Percentiles rank a stretch among this genome's conserved stretches.
Evolutionary conservation across 2,113 vertebrate species (phyloP).

Genomic region (Formicarius rufipectus): DNA sequence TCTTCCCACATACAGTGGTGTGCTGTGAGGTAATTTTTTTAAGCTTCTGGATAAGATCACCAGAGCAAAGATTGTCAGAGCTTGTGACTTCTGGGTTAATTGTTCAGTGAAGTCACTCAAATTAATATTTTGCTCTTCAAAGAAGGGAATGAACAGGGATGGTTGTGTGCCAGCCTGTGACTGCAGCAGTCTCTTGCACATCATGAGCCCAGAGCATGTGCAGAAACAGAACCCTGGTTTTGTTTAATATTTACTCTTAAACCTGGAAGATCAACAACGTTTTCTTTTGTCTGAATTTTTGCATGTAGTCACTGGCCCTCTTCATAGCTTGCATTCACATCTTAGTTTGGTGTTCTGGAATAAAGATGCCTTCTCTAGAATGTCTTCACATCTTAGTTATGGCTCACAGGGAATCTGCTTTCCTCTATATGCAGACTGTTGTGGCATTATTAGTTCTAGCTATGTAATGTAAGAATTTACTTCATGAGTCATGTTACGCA

Average conservation of each 20-base stretch:
- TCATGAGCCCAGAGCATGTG: rapidly evolving
- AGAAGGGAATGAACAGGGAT: background rate
- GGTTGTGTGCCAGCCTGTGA: background rate
- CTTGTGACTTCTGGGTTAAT: background rate
- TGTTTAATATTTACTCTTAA: background rate
- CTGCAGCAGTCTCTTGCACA: background rate
- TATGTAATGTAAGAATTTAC: background rate
- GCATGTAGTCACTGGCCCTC: background rate
- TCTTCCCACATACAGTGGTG: too few relatives aligned
- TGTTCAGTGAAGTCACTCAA: background rate
- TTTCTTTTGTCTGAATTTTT: background rate
- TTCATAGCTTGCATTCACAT: background rate
- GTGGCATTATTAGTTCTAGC: background rate
- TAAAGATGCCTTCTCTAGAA: background rate
- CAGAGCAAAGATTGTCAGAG: background rate
- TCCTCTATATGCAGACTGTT: background rate
- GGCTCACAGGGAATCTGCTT: background rate
- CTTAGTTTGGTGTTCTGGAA: background rate
- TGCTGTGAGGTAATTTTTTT: too few relatives aligned
- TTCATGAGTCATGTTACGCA: background rate
- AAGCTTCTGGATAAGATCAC: background rate
- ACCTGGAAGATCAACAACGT: background rate
- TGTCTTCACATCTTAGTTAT: background rate
- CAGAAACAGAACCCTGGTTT: background rate
- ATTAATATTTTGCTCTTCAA: background rate